Evolutionary conservation across 2,888 invertebrate genomes (phyloP), one percentile per base, ranked within the genome.

Genomic region (Crepidodera aurea): DNA sequence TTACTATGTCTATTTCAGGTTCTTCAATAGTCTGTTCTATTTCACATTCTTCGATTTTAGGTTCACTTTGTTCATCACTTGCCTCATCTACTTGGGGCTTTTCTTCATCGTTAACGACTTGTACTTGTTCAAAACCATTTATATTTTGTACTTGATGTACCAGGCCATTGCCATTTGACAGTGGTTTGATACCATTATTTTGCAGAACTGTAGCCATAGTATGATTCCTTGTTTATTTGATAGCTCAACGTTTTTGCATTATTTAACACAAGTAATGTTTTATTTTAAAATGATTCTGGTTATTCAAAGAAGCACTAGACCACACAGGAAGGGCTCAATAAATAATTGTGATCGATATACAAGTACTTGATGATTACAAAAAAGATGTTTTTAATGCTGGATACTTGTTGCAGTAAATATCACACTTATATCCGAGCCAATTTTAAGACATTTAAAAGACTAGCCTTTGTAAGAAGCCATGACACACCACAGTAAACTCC

Each of bases 1-100:
- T 96, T 79, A 93, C 90, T 80, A 98, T 96, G 83, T 96, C 96
- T 81, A 96, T 89, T 83, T 93, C 93, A 7, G 91, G 91, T 69
- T 89, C 88, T 48, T 74, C 57, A 84, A 65, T 59, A 32, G 37
- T 51, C 34, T 64, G 60, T 25, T 62, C 63, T 16, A 51, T 42
- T 42, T 37, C 39, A 51, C 67, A 60, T 46, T 63, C 50, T 54
- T 65, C 66, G 37, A 37, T 64, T 48, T 48, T 60, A 10, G 50
- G 12, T 25, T 60, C 62, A 51, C 54, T 54, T 64, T 88, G 87
- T 44, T 85, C 65, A 56, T 67, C 64, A 62, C 65, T 64, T 25
- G 64, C 60, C 55, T 70, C 64, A 50, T 69, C 44, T 7, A 58
- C 34, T 25, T 62, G 51, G 18, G 51, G 37, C 40, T 62, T 62